Percentiles rank a stretch among this genome's conserved stretches.
phyloP scores from a whole-genome alignment of 2,888 invertebrate species.

The Hololepta plana region DNA sequence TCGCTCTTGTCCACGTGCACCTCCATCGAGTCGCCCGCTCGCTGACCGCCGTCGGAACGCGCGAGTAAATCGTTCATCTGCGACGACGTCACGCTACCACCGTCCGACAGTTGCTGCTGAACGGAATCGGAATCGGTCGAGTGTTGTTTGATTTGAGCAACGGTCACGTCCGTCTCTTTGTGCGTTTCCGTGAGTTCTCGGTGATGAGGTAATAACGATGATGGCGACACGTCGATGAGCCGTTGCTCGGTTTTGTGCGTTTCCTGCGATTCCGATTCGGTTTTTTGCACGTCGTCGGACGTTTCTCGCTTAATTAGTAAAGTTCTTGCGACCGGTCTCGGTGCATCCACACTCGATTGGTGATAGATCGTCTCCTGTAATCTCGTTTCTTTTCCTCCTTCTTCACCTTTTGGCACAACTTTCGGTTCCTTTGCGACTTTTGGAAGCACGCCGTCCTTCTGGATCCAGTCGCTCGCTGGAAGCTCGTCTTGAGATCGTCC shows the following conservation, averaged over 20 bases:
- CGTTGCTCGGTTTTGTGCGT: slow-evolving; percentile 14
- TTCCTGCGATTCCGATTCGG: slow-evolving; percentile 6
- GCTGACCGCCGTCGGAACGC: too few species aligned
- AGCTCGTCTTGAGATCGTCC: too few species aligned
- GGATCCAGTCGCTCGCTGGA: too few species aligned
- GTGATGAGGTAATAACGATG: slow-evolving; percentile 12
- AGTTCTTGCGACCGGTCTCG: too few species aligned
- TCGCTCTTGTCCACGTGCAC: slow-evolving; percentile 33
- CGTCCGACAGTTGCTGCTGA: too few species aligned
- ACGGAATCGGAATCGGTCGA: slow-evolving; percentile 21
- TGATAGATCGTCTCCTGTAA: slow-evolving; percentile 1
- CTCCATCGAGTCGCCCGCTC: slow-evolving; percentile 28
- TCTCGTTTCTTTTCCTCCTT: slow-evolving; percentile 4
- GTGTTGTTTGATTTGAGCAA: slow-evolving; percentile 13
- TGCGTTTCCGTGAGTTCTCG: slow-evolving; percentile 14
- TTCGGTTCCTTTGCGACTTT: too few species aligned
- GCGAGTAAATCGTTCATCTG: too few species aligned
- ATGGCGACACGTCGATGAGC: too few species aligned
- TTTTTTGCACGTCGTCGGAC: not conserved
- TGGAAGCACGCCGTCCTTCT: slow-evolving; percentile 4
- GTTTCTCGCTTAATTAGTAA: too few species aligned
- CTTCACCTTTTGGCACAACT: slow-evolving; percentile 2
- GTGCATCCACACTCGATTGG: slow-evolving; percentile 4
- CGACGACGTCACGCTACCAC: too few species aligned
- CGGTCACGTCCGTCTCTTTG: slow-evolving; percentile 17